These are phyloP conservation scores for Riptortus pedestris DNA, from an alignment of 1,140 invertebrate species.

Conservation along the genomic window DNA sequence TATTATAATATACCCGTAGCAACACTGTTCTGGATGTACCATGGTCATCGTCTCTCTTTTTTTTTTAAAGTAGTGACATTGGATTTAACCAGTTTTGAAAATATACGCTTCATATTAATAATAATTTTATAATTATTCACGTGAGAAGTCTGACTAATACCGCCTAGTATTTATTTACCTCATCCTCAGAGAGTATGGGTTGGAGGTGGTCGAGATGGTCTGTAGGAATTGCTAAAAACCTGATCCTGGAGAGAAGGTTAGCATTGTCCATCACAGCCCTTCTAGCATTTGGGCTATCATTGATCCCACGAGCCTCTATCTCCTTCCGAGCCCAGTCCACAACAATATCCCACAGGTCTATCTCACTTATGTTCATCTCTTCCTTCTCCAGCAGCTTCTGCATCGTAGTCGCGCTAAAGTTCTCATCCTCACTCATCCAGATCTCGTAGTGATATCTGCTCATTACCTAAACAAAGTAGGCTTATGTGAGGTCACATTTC, in stretches of 20 bases:
- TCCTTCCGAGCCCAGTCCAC: constrained; percentile 29
- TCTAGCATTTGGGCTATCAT: constrained; percentile 11
- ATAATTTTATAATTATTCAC: no score
- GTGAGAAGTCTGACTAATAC: no score
- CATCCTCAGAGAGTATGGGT: neutral
- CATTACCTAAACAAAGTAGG: constrained; percentile 27
- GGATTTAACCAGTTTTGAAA: no score
- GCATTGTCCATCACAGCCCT: constrained; percentile 25
- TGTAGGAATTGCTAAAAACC: constrained; percentile 28
- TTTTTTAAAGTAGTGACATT: no score
- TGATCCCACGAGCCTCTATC: constrained; percentile 17
- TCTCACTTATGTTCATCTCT: constrained; percentile 30
- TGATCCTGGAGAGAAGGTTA: constrained; percentile 26
- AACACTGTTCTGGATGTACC: no score
- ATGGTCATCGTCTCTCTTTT: no score
- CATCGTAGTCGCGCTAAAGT: constrained; percentile 24
- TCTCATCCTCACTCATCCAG: constrained; percentile 25
- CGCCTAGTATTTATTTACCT: no score
- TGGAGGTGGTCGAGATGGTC: neutral
- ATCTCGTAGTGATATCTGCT: constrained; percentile 27
- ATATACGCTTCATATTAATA: no score
- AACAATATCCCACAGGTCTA: constrained; percentile 27
- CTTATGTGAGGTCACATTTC: neutral
- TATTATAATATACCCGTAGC: no score
- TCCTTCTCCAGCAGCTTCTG: constrained; percentile 28